These are phyloP conservation scores for Homarus gammarus DNA, from an alignment of 2,888 invertebrate genomes.

Conservation along the genomic window DNA sequence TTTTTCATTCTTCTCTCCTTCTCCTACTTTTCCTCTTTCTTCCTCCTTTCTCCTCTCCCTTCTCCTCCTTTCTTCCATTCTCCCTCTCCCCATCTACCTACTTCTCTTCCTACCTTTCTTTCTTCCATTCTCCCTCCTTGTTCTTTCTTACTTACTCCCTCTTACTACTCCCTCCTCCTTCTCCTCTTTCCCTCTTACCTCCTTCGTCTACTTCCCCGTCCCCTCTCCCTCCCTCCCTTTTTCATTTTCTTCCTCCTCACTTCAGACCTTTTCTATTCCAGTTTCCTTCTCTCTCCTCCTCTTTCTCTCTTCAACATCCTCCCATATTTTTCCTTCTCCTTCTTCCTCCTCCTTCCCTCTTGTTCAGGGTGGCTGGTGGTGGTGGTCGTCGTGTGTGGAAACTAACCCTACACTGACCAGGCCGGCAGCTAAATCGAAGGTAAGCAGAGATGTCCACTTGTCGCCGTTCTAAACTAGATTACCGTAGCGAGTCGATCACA, in stretches of 20 bases:
- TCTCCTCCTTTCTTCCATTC: not conserved
- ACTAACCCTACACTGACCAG: slow-evolving; percentile 45
- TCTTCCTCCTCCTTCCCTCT: not conserved
- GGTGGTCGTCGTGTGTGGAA: too few species aligned
- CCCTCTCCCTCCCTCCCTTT: too few species aligned
- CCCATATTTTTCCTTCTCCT: slow-evolving; percentile 13
- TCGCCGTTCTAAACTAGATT: slow-evolving; percentile 62
- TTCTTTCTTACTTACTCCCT: too few species aligned
- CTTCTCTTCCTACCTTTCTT: not conserved
- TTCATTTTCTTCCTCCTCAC: too few species aligned
- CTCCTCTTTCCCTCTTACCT: too few species aligned
- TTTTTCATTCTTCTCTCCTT: not conserved
- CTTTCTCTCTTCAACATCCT: not conserved
- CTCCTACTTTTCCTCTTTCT: not conserved
- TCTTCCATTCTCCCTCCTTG: too few species aligned
- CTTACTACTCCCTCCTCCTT: too few species aligned
- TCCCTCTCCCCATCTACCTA: not conserved
- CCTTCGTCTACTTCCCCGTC: too few species aligned
- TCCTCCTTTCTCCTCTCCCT: not conserved
- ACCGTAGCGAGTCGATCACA: slow-evolving; percentile 63
- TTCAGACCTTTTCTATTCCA: not conserved
- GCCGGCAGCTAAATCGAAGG: slow-evolving; percentile 67
- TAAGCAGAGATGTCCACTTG: slow-evolving; percentile 70
- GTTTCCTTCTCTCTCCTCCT: not conserved
- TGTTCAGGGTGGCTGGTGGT: too few species aligned